A percentile compares a stretch with the other conserved stretches of the same genome.
These are phyloP conservation scores for Plagodis pulveraria DNA, from an alignment of 2,888 invertebrate genomes.

Conservation along the genomic window DNA sequence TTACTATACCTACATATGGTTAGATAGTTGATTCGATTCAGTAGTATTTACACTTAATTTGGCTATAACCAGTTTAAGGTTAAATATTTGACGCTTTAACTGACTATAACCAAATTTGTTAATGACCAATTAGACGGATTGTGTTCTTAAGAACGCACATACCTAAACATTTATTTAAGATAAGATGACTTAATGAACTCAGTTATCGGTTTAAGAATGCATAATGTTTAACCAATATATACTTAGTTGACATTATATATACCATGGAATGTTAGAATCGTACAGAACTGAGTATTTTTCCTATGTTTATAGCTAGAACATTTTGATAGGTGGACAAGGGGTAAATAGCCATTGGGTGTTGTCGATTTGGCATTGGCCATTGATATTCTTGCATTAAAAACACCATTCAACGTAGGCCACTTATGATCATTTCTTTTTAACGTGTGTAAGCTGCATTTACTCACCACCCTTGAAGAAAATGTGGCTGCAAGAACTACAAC, in stretches of 20 bases:
- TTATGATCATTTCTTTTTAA: no score
- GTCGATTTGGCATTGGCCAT: no score
- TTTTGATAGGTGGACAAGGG: no score
- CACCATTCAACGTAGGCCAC: no score
- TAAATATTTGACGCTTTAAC: slow-evolving; percentile 10
- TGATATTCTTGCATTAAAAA: no score
- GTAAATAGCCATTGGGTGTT: no score
- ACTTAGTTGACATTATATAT: background rate
- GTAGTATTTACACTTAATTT: background rate
- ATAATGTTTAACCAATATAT: slow-evolving; percentile 1
- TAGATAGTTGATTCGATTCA: no score
- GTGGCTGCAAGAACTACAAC: no score
- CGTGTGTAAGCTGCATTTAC: no score
- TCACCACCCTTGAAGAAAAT: no score
- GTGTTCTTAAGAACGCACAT: background rate
- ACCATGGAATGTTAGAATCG: background rate
- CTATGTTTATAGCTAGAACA: no score
- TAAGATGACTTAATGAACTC: slow-evolving; percentile 11
- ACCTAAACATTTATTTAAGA: slow-evolving; percentile 2
- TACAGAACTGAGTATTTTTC: background rate
- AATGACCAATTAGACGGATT: slow-evolving; percentile 1
- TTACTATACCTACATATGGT: no score
- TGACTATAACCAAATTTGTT: slow-evolving; percentile 12
- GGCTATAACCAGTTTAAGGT: slow-evolving; percentile 9
- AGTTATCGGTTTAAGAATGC: slow-evolving; percentile 2